phyloP scores from a whole-genome alignment of 2,888 invertebrate species.

The Meta bourneti region DNA sequence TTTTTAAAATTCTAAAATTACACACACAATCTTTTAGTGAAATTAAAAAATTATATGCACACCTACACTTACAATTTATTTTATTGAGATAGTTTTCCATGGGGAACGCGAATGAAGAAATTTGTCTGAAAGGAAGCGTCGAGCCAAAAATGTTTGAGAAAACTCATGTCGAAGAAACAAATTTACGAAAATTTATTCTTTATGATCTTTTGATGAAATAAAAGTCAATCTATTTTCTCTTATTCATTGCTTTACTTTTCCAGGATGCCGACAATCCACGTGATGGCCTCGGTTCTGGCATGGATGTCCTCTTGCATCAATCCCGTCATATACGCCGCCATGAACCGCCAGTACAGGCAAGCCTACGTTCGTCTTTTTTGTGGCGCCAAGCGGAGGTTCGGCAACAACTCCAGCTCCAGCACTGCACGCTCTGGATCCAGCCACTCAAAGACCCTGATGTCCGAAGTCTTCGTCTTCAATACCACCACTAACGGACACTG shows the following conservation, averaged over 20 bases:
- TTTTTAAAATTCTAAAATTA: too few relatives aligned
- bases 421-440: constrained; percentile 52
- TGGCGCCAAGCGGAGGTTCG: constrained; percentile 56
- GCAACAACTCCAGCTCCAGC: constrained; percentile 60
- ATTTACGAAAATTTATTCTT: too few relatives aligned
- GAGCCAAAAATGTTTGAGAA: too few relatives aligned
- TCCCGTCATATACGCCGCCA: constrained; percentile 93
- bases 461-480: constrained; percentile 74
- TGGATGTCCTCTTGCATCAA: constrained; percentile 95
- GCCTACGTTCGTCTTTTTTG: constrained; percentile 80
- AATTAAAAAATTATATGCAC: too few relatives aligned
- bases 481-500: constrained; percentile 30
- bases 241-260: not conserved
- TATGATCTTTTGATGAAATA: too few relatives aligned
- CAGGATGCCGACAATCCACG: constrained; percentile 86
- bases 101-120: too few relatives aligned
- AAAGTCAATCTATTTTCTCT: too few relatives aligned
- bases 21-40: too few relatives aligned
- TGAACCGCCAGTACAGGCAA: constrained; percentile 89
- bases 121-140: too few relatives aligned
- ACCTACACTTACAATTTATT: too few relatives aligned
- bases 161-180: too few relatives aligned
- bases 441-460: constrained; percentile 76
- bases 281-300: constrained; percentile 91
- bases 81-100: too few relatives aligned